Percentiles rank a stretch among this genome's conserved stretches.
phyloP scores from a whole-genome alignment of 2,888 invertebrate genomes.

The Andrena trimmerana region DNA sequence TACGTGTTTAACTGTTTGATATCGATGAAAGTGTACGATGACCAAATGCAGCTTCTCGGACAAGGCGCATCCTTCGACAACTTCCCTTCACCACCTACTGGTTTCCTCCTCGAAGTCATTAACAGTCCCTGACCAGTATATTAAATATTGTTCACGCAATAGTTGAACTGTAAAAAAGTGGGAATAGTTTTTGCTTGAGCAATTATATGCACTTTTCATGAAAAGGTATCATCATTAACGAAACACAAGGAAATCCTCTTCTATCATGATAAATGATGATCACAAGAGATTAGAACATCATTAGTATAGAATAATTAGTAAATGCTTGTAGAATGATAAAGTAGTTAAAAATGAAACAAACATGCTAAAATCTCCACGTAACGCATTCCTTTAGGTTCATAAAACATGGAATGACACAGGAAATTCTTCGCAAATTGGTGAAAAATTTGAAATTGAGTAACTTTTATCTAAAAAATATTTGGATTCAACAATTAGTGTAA shows the following conservation, averaged over 20 bases:
- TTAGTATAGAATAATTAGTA: no score
- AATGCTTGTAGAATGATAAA: no score
- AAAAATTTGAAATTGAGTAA: no score
- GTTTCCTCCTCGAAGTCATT: constrained; percentile 42
- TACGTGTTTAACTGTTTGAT: background rate
- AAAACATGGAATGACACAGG: no score
- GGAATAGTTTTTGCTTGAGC: background rate
- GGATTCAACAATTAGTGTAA: no score
- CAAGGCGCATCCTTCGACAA: constrained; percentile 41
- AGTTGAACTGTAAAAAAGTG: constrained; percentile 1
- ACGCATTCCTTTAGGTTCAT: no score
- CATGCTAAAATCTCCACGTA: no score
- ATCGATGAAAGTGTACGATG: constrained; percentile 49
- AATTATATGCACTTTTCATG: background rate
- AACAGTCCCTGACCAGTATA: constrained; percentile 35
- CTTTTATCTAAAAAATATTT: no score
- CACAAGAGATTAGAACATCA: no score
- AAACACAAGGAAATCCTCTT: background rate
- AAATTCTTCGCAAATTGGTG: no score
- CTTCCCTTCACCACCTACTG: constrained; percentile 66
- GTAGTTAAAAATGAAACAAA: no score
- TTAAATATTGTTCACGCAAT: constrained; percentile 7
- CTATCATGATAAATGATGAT: background rate
- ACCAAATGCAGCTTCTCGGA: constrained; percentile 51
- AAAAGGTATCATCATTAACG: background rate